Base-by-base conservation (phyloP, 2,797 vertebrate genomes). In the Phoebastria nigripes region DNA sequence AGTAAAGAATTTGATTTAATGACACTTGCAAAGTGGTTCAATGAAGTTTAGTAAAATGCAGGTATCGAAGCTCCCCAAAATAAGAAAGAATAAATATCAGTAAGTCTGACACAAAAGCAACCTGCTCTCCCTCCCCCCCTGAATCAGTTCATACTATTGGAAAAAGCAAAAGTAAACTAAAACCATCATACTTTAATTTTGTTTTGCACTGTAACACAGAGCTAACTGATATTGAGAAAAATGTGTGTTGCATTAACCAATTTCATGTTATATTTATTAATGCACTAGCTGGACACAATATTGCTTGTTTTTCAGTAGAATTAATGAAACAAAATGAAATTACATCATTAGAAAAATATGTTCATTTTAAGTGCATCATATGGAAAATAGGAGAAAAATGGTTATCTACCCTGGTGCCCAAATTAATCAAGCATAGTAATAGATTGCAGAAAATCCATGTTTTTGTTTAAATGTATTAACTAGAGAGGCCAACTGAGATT, bases 401-500 rank as follows among this genome's bases (percentile, higher is more conserved):
- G 81, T 92, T 73, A 58, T 20, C 79, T 71, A 84, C 25, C 5
- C n/a, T 0, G 6, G 42, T 80, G 46, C 70, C 22, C 17, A 73
- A 56, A 94, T 94, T 95, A 97, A 93, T 85, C 66, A 69, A 96
- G 72, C 51, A 61, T 25, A 87, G 87, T 77, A 97, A 94, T 72
- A 92, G 79, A 94, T 94, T 82, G 58, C n/a, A 93, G 80, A 91
- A 97, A 97, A 94, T 91, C 58, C 56, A 58, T 63, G 65, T 73
- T 97, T 96, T 91, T 95, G 74, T 97, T 96, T 91, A 95, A 95
- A 87, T 94, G 46, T 80, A 83, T 97, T 96, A 91, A 77, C 66
- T 69, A 69, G 94, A 97, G 95, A 97, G 90, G 78, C 56, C 96
- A 85, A 28, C 3, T 94, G 93, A 96, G 93, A 94, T 97, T 97